Evolutionary conservation across 1,140 invertebrate species (phyloP), one percentile per base, ranked within the genome.

Genomic region (Pectinophora gossypiella): DNA sequence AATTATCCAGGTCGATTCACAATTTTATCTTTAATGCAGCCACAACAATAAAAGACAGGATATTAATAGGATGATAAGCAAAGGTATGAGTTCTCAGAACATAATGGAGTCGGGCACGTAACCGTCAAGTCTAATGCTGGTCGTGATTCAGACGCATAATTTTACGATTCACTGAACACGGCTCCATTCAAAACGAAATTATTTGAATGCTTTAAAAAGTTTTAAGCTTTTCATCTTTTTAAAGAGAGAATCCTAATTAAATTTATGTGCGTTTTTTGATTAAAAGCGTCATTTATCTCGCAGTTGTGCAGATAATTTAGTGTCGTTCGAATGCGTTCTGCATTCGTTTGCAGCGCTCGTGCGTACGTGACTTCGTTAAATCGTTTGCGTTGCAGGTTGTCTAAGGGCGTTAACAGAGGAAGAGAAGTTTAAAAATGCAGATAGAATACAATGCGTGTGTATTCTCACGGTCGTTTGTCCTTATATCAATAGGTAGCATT

Each of bases 401-500:
- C 15, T 27, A 47, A 40, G 36, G n/a, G 16, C 16, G 36, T 40
- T 16, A 18, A 18, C 36, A 13, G 36, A 16, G n/a, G 36, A 40
- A 40, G 36, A 40, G 16, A 40, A 1, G 7, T 7, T 7, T 40
- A 16, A 40, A 40, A 40, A 36, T 53, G 47, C 15, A 55, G 54
- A 56, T 45, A 27, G 42, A 54, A 59, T 54, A 68, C 65, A 73
- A 74, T 77, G 61, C 61, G 51, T 61, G 51, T 51, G 61, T 56
- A 59, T 57, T 85, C 76, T 68, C 81, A 81, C 78, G 78, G 61
- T 71, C 57, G 58, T 61, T 63, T 66, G 59, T 65, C 64, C 64
- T 64, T 54, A 68, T 68, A 9, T 6, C 15, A 40, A 71, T 78
- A 71, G 64, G 61, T 61, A 62, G 68, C 63, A 78, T 78, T 81